These are phyloP conservation scores for Habrosyne pyritoides DNA, from an alignment of 2,888 invertebrate genomes.

Conservation along the genomic window DNA sequence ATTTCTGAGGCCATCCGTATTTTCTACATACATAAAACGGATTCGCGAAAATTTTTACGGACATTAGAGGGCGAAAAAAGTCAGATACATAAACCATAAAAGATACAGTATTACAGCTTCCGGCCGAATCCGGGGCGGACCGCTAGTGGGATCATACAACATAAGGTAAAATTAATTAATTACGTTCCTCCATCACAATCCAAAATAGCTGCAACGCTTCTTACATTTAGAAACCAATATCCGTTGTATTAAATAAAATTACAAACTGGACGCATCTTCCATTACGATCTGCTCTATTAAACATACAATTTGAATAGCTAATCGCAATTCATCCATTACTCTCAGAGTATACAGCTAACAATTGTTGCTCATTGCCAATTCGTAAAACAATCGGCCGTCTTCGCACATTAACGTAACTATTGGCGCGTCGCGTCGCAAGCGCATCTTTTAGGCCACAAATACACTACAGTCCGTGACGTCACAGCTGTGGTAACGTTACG, in stretches of 20 bases:
- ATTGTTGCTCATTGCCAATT: conserved; percentile 6
- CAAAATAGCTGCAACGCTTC: too few relatives aligned
- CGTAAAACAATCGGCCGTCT: conserved; percentile 22
- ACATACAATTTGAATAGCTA: not conserved
- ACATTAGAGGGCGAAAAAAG: too few relatives aligned
- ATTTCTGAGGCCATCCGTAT: too few relatives aligned
- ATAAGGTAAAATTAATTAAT: too few relatives aligned
- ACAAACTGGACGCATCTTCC: not conserved
- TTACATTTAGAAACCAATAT: too few relatives aligned
- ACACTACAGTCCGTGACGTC: not conserved
- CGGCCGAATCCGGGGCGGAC: too few relatives aligned
- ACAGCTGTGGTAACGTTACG: not conserved
- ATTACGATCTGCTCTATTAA: not conserved
- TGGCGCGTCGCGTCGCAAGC: conserved; percentile 23
- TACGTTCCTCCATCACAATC: too few relatives aligned
- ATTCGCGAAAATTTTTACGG: too few relatives aligned
- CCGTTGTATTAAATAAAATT: not conserved
- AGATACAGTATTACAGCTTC: too few relatives aligned
- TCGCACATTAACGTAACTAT: conserved; percentile 25
- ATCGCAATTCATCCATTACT: not conserved
- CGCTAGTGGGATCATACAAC: too few relatives aligned
- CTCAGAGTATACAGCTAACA: not conserved
- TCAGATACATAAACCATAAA: too few relatives aligned
- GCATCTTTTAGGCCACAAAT: conserved; percentile 14
- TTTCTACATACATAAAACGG: too few relatives aligned